Conservation (phyloP, 2,797 vertebrate species). For the Anabas testudineus region DNA sequence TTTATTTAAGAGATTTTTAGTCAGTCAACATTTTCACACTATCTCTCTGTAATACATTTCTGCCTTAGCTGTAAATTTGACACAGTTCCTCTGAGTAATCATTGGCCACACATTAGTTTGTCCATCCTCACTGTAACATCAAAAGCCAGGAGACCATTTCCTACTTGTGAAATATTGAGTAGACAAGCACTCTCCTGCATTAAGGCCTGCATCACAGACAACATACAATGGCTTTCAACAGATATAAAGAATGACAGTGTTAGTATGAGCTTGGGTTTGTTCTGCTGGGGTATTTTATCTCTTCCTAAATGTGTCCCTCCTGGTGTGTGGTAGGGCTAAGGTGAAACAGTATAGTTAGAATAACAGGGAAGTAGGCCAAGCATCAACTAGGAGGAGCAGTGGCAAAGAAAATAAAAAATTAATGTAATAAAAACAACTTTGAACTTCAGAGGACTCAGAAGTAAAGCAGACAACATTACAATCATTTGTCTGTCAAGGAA, state of each 20-base stretch:
- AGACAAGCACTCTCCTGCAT: conserved; percentile 50
- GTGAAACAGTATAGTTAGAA: background rate
- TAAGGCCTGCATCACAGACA: conserved; percentile 45
- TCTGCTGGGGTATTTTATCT: conserved; percentile 9
- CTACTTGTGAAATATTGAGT: conserved; percentile 67
- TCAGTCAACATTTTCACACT: too few species aligned
- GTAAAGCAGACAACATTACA: background rate
- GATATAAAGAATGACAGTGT: conserved; percentile 14
- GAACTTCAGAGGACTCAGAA: background rate
- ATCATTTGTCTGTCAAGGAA: conserved; percentile 14
- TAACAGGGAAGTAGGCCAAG: conserved; percentile 27
- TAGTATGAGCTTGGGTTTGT: conserved; percentile 24
- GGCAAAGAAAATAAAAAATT: conserved; percentile 16
- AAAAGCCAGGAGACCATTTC: conserved; percentile 22
- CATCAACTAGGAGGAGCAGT: conserved; percentile 7
- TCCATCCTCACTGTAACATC: conserved; percentile 21
- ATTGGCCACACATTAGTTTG: conserved; percentile 11
- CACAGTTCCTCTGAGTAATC: too few species aligned
- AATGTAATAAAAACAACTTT: conserved; percentile 8
- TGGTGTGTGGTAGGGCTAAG: background rate
- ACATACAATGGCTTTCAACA: conserved; percentile 52
- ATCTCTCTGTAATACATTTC: too few species aligned
- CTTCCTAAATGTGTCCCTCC: conserved; percentile 15
- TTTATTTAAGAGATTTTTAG: too few species aligned
- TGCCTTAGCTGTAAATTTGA: too few species aligned